These are phyloP conservation scores for Perizoma flavofasciatum DNA, from an alignment of 2,888 invertebrate genomes.

Conservation along the genomic window DNA sequence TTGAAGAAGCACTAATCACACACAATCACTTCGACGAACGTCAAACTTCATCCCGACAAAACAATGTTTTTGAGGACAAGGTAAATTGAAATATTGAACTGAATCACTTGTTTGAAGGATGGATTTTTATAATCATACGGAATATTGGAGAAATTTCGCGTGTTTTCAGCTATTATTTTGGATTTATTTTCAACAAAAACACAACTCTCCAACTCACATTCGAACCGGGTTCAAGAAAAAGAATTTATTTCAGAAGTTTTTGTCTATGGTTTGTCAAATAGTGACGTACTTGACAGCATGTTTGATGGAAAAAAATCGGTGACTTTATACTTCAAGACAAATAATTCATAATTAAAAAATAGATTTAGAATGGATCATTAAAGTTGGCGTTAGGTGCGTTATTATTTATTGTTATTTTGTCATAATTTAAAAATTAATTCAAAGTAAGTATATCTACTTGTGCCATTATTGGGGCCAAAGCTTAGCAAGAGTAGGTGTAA, in stretches of 20 bases:
- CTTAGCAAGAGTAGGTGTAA: too few species aligned
- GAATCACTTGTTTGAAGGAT: constrained; percentile 58
- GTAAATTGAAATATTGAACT: constrained; percentile 60
- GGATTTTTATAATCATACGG: constrained; percentile 47
- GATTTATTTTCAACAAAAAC: constrained; percentile 69
- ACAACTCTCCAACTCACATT: constrained; percentile 74
- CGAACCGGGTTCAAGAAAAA: constrained; percentile 79
- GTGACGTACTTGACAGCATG: constrained; percentile 36
- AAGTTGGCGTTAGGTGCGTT: too few species aligned
- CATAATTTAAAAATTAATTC: too few species aligned
- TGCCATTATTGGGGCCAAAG: too few species aligned
- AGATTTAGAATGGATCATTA: too few species aligned
- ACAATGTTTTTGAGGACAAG: constrained; percentile 36
- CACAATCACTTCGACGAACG: constrained; percentile 60
- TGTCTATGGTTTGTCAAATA: constrained; percentile 49
- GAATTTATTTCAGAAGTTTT: constrained; percentile 56
- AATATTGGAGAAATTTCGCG: constrained; percentile 43
- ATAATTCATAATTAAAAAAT: not conserved
- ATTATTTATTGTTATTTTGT: too few species aligned
- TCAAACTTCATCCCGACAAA: constrained; percentile 55
- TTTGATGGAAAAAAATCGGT: constrained; percentile 1
- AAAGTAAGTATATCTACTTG: too few species aligned
- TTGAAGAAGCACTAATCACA: constrained; percentile 43
- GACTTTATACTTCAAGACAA: too few species aligned
- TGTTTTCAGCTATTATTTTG: constrained; percentile 57